These are phyloP conservation scores for Hippocampus guttulatus DNA, from an alignment of 2,113 vertebrate genomes.

Conservation along the genomic window DNA sequence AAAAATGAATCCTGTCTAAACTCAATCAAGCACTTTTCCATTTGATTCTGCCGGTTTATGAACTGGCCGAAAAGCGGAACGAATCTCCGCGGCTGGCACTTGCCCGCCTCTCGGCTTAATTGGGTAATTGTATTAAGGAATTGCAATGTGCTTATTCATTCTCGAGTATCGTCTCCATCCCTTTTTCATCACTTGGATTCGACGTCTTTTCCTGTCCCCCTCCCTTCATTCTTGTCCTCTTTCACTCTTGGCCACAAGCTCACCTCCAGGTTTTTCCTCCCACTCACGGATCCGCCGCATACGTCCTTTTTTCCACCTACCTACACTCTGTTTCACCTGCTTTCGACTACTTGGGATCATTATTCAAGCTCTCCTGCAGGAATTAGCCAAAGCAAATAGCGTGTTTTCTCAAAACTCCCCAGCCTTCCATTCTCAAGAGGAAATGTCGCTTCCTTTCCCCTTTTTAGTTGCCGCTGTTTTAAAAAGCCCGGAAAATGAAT, in stretches of 20 bases:
- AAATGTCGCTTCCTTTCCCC: not conserved
- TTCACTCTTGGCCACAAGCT: constrained; percentile 29
- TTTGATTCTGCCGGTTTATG: constrained; percentile 35
- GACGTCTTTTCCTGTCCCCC: constrained; percentile 23
- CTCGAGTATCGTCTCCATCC: constrained; percentile 48
- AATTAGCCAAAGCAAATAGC: constrained; percentile 11
- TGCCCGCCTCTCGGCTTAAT: constrained; percentile 40
- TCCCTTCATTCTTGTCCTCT: constrained; percentile 4
- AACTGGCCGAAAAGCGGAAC: constrained; percentile 48
- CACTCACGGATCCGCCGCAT: constrained; percentile 1
- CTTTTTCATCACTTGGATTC: constrained; percentile 28
- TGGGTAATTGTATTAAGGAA: constrained; percentile 52
- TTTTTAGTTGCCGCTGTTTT: constrained; percentile 4
- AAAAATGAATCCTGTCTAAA: constrained; percentile 51
- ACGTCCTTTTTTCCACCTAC: constrained; percentile 1
- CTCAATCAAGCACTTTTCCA: constrained; percentile 65
- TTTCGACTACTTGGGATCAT: constrained; percentile 13
- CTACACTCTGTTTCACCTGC: constrained; percentile 18
- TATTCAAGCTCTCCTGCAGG: constrained; percentile 16
- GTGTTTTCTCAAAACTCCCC: constrained; percentile 10
- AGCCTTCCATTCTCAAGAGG: constrained; percentile 1
- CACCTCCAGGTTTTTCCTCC: constrained; percentile 27
- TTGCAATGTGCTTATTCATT: constrained; percentile 45
- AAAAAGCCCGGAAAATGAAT: not conserved
- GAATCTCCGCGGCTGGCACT: constrained; percentile 41